phyloP scores from a whole-genome alignment of 2,113 vertebrate species.

The Promerops cafer region DNA sequence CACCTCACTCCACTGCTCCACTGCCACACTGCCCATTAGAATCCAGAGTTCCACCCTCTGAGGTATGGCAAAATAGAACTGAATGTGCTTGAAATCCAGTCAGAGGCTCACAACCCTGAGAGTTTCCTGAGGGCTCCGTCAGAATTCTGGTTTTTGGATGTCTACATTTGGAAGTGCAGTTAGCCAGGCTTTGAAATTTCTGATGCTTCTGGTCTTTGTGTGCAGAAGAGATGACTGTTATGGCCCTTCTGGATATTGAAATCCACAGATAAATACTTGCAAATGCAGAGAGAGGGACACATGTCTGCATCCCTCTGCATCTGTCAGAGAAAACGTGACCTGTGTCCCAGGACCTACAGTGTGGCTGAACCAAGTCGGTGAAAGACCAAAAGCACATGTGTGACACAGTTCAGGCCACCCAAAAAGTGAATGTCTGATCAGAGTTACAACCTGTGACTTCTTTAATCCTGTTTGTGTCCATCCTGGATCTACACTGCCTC shows the following conservation, averaged over 20 bases:
- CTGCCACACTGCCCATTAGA: not conserved
- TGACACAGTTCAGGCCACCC: slow-evolving; percentile 1
- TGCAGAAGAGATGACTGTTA: not conserved
- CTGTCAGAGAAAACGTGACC: not conserved
- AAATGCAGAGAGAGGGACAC: not conserved
- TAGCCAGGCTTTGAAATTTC: not conserved
- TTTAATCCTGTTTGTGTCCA: not conserved
- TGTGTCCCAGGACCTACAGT: not conserved
- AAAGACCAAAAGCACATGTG: not conserved
- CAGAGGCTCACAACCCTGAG: not conserved
- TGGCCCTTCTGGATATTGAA: not conserved
- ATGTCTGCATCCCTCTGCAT: not conserved
- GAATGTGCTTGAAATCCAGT: not conserved
- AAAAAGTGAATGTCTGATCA: not conserved
- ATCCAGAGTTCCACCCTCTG: not conserved
- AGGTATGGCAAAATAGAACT: not conserved
- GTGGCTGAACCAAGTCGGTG: not conserved
- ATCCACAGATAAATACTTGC: not conserved
- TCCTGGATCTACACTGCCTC: not conserved
- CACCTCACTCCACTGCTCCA: not conserved
- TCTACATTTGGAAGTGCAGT: not conserved
- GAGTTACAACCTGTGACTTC: not conserved
- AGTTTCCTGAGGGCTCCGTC: not conserved
- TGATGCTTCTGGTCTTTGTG: not conserved
- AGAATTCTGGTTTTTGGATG: not conserved